Conservation (phyloP, 2,797 vertebrate genomes). For the Tadarida brasiliensis region DNA sequence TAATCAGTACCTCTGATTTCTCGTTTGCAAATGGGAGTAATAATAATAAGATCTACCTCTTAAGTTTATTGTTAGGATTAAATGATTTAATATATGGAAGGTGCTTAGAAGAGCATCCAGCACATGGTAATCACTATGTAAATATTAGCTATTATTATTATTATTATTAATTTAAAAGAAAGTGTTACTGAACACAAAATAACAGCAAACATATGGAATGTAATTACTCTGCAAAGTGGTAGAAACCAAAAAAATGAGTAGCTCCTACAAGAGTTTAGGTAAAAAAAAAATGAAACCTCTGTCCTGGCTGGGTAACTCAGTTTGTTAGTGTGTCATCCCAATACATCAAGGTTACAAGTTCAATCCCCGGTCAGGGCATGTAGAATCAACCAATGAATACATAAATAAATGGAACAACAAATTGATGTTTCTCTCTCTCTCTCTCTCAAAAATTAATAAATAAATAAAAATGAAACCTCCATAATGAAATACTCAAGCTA, state of each 20-base stretch:
- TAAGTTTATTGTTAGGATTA: not conserved
- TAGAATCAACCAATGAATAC: not conserved
- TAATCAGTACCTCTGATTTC: not conserved
- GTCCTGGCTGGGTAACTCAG: not conserved
- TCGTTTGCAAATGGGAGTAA: not conserved
- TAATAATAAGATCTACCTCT: not conserved
- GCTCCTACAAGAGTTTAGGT: not conserved
- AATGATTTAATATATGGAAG: not conserved
- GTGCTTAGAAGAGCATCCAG: not conserved
- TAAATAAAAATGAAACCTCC: not conserved
- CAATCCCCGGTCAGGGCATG: not conserved
- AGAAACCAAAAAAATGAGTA: not conserved
- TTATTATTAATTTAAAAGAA: slow-evolving; percentile 19
- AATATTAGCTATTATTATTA: not conserved
- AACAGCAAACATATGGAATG: not conserved
- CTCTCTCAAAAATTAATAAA: not conserved
- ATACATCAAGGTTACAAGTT: not conserved
- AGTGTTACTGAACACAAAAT: not conserved
- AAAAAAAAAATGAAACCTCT: not conserved
- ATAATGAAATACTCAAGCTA: not conserved
- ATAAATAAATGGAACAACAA: not conserved
- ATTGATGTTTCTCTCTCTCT: not conserved
- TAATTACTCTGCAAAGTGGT: not conserved
- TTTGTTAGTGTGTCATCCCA: not conserved
- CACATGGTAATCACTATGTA: not conserved